Evolutionary conservation across 2,797 vertebrate genomes (phyloP).

Genomic region (Smutsia temminckii): DNA sequence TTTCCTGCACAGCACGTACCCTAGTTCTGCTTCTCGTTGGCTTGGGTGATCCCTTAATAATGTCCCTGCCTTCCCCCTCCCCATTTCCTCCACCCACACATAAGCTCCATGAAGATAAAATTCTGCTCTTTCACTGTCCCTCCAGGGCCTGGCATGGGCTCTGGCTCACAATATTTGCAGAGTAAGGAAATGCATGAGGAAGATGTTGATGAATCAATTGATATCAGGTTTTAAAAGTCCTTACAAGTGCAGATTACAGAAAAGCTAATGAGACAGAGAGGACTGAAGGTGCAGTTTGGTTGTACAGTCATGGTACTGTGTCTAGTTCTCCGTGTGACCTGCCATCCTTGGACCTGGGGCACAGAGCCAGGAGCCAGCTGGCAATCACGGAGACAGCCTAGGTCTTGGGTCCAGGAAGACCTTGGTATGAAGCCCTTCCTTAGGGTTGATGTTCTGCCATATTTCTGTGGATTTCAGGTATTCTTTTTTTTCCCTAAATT

Average conservation of each 20-base stretch:
- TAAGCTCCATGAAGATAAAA: neutral
- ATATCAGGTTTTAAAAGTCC: neutral
- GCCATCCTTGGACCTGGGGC: accelerated
- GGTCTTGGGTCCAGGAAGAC: neutral
- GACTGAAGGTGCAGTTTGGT: neutral
- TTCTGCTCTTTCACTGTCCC: neutral
- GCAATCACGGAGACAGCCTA: neutral
- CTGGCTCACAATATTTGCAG: neutral
- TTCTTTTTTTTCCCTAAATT: neutral
- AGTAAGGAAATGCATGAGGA: neutral
- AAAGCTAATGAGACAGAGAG: neutral
- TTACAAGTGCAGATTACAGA: neutral
- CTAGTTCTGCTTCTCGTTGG: neutral
- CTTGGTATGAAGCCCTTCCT: neutral
- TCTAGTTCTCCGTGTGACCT: neutral
- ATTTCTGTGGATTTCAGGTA: neutral
- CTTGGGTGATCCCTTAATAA: neutral
- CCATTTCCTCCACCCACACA: neutral
- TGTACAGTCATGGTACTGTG: accelerated
- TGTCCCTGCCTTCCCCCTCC: too few species aligned
- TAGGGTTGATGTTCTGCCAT: neutral
- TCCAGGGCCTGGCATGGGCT: neutral
- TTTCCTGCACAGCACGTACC: too few species aligned
- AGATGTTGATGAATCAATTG: neutral
- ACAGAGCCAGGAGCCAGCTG: accelerated